Evolutionary conservation across 2,888 invertebrate genomes (phyloP).

Genomic region (Synanthedon myopaeformis): DNA sequence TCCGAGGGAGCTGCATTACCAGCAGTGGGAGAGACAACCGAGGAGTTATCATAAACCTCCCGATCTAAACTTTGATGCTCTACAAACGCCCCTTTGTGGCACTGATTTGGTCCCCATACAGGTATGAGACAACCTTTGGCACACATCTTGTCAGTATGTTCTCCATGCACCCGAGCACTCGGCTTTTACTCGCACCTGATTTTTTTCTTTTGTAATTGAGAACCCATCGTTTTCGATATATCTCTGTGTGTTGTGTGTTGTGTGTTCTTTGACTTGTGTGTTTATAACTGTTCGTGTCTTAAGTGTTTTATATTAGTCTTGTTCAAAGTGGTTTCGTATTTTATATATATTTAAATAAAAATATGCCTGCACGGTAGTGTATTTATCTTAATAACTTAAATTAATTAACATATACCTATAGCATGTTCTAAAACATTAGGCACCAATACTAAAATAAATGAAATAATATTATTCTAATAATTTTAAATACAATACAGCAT

Average conservation of each 20-base stretch:
- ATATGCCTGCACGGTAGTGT: constrained; percentile 6
- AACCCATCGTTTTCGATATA: constrained; percentile 35
- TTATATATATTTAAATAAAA: not conserved
- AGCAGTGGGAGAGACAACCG: constrained; percentile 77
- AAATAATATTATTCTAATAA: constrained; percentile 17
- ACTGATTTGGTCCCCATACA: constrained; percentile 66
- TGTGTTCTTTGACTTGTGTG: constrained; percentile 8
- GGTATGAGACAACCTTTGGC: constrained; percentile 60
- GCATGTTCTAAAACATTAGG: too few species aligned
- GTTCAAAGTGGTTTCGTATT: not conserved
- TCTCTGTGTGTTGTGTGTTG: constrained; percentile 19
- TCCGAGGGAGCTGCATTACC: constrained; percentile 73
- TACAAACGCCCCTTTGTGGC: constrained; percentile 61
- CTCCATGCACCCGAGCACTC: constrained; percentile 52
- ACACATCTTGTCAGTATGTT: constrained; percentile 41
- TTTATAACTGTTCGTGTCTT: not conserved
- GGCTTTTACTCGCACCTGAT: constrained; percentile 56
- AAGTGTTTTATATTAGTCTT: not conserved
- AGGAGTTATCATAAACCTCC: constrained; percentile 71
- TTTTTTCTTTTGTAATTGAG: constrained; percentile 28
- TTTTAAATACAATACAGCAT: not conserved
- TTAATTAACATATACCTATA: too few species aligned
- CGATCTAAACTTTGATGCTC: constrained; percentile 66
- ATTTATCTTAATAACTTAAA: constrained; percentile 9
- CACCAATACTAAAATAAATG: constrained; percentile 7